Percentiles rank a stretch among this genome's conserved stretches.
Evolutionary conservation across 2,113 vertebrate species (phyloP).

Genomic region (Sebastes fasciatus): DNA sequence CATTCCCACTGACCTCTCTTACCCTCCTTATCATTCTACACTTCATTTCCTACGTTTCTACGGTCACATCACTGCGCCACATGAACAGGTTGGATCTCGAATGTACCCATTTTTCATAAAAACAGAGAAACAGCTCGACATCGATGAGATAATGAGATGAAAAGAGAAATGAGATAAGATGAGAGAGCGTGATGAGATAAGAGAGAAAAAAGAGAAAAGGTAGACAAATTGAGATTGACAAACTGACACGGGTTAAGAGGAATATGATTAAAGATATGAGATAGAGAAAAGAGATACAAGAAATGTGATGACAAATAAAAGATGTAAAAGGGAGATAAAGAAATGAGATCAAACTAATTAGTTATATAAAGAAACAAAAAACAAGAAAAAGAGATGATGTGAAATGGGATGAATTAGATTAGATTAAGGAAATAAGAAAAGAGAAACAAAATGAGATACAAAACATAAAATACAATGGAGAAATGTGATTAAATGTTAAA

Average conservation of each 20-base stretch:
- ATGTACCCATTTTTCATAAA: neutral
- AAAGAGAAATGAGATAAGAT: neutral
- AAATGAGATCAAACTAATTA: neutral
- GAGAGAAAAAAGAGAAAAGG: neutral
- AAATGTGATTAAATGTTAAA: too few species aligned
- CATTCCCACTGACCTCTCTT: slow-evolving; percentile 40
- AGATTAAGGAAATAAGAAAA: too few species aligned
- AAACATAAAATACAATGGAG: too few species aligned
- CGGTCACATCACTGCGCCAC: neutral
- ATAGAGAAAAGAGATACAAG: neutral
- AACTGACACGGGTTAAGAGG: neutral
- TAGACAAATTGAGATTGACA: neutral
- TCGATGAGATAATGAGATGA: neutral
- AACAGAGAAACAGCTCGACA: neutral
- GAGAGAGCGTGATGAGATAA: neutral
- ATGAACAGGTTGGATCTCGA: neutral
- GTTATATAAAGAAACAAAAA: neutral
- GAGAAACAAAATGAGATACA: too few species aligned
- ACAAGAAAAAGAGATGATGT: neutral
- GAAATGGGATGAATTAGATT: too few species aligned
- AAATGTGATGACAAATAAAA: neutral
- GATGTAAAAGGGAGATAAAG: neutral
- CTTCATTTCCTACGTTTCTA: neutral
- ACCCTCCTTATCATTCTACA: slow-evolving; percentile 42
- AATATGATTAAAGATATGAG: neutral